Evolutionary conservation across 2,797 vertebrate genomes (phyloP).

Genomic region (Eremophila alpestris): DNA sequence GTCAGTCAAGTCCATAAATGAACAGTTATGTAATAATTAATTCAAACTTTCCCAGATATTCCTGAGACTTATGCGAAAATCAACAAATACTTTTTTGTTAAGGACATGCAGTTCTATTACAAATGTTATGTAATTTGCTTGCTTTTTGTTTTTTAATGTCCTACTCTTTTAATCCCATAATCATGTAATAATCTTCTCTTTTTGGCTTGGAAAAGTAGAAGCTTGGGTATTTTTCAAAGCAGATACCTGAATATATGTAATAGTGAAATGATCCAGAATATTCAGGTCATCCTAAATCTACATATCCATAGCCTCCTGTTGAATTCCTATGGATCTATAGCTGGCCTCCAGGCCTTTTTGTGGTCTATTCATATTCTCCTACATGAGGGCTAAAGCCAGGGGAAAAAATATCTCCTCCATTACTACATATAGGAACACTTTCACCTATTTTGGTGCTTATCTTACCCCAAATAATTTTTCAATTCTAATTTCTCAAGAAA

Average conservation of each 20-base stretch:
- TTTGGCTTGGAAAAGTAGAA: neutral
- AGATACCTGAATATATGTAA: neutral
- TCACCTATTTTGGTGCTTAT: neutral
- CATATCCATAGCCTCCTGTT: neutral
- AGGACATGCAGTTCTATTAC: neutral
- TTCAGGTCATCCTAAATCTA: neutral
- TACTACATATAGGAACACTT: neutral
- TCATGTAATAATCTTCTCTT: neutral
- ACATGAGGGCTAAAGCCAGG: neutral
- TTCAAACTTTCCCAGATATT: neutral
- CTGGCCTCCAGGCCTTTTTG: neutral
- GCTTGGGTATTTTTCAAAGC: neutral
- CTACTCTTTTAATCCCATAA: neutral
- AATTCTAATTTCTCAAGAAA: neutral
- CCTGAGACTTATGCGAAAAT: neutral
- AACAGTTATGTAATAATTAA: neutral
- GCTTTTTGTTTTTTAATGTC: neutral
- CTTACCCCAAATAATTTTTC: neutral
- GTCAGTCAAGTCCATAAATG: neutral
- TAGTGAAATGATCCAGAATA: neutral
- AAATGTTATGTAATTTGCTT: neutral
- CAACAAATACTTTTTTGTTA: neutral
- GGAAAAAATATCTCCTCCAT: neutral
- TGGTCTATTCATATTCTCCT: neutral
- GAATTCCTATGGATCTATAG: neutral